Evolutionary conservation across 53 echinoderm and acorn worm species (phyloP), one percentile per base, ranked within the genome.

Genomic region (Echinometra lucunter): DNA sequence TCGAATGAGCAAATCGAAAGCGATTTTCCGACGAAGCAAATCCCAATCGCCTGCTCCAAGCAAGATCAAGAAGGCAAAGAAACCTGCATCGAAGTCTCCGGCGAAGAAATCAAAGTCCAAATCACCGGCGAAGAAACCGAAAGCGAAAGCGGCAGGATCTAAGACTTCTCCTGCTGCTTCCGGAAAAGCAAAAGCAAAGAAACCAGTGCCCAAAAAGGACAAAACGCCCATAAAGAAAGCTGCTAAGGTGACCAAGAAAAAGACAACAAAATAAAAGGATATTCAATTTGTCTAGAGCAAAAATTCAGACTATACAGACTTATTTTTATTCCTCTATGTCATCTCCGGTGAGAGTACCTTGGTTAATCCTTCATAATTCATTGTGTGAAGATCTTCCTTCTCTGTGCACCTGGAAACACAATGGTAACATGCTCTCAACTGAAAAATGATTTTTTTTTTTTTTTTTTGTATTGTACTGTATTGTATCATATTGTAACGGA

Each of bases 21-120:
- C 69, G 34, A 45, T 94, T n/a, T 45, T 88, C 37, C 89, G 97
- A 32, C 75, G 95, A 7, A 96, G 95, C 83, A 97, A 97, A 55
- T 97, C 97, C 1, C 97, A 97, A 44, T 97, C 97, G 12, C 97
- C 97, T 2, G 81, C 81, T 30, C 94, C 94, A 53, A 78, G 82
- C 19, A 97, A 88, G 9, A 66, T 88, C 16, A 95, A 94, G 40
- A 63, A 90, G 56, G 56, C 93, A 6, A 93, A 81, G 93, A 93
- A 80, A 37, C 56, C 95, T 18, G 92, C 82, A 17, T 92, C 89
- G 0, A 94, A 91, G 94, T 95, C 96, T 0, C 88, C 96, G 13
- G 94, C 92, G 45, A 66, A 63, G 89, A 94, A 91, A 75, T 3
- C 94, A 74, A 81, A 40, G 67, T 89, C 58, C 35, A 95, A 96